Percentiles rank a stretch among this genome's conserved stretches.
Evolutionary conservation across 2,113 vertebrate genomes (phyloP).

Genomic region (Erythrocercus mccallii): DNA sequence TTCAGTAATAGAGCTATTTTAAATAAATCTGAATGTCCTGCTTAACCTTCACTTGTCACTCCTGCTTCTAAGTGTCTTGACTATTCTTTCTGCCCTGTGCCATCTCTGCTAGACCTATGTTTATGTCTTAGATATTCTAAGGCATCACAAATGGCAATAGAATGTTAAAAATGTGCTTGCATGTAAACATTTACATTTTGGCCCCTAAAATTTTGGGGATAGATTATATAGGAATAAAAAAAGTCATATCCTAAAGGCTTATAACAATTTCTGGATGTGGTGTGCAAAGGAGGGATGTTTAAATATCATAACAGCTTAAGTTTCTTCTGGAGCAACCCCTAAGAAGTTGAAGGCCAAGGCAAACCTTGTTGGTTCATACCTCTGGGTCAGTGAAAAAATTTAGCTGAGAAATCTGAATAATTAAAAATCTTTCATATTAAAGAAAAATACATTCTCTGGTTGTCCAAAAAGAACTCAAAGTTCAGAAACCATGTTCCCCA

Average conservation of each 20-base stretch:
- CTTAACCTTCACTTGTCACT: background rate
- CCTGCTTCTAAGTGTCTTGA: background rate
- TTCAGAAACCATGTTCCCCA: background rate
- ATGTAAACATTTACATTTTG: background rate
- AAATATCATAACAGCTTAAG: background rate
- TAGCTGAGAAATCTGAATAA: background rate
- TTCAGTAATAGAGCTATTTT: no score
- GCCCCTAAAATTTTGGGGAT: accelerated
- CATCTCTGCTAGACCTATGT: background rate
- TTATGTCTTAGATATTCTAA: background rate
- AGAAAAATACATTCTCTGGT: no score
- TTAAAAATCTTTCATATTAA: background rate
- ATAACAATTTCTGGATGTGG: background rate
- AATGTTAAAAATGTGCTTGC: background rate
- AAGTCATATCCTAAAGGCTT: background rate
- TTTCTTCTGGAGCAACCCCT: background rate
- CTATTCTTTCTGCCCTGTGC: background rate
- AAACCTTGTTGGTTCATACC: background rate
- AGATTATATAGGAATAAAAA: background rate
- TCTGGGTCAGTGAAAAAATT: background rate
- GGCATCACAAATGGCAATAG: background rate
- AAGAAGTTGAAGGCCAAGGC: background rate
- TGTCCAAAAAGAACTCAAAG: background rate
- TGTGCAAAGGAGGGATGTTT: background rate
- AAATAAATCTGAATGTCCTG: background rate